Evolutionary conservation across 92 coral and sea anemone species (phyloP).

Genomic region (Hydrozoanthus gracilis): DNA sequence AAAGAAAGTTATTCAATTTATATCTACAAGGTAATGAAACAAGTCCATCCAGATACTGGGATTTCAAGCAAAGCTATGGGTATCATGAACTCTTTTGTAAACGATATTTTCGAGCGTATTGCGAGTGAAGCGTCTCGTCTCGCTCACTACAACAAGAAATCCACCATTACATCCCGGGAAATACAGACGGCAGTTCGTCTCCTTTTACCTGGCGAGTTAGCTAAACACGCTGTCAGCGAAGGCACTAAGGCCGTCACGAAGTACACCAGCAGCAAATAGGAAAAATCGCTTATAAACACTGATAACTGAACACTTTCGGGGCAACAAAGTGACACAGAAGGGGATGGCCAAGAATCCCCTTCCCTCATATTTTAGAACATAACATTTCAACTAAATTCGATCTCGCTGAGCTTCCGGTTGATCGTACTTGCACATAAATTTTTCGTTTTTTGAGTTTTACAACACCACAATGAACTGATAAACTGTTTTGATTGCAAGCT

Average conservation of each 20-base stretch:
- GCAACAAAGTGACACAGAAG: neutral
- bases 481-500: too few species aligned
- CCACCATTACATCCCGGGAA: conserved; percentile 36
- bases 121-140: conserved; percentile 41
- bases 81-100: conserved; percentile 40
- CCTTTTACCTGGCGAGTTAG: conserved; percentile 31
- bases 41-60: conserved; percentile 40
- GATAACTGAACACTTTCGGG: neutral
- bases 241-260: conserved; percentile 37
- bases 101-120: conserved; percentile 39
- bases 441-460: too few species aligned
- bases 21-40: conserved; percentile 41
- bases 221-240: conserved; percentile 43
- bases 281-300: neutral
- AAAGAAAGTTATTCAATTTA: conserved; percentile 36
- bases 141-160: conserved; percentile 43
- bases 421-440: neutral
- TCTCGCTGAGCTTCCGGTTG: neutral
- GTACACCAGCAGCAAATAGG: conserved; percentile 48
- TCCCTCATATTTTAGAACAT: neutral
- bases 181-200: conserved; percentile 49
- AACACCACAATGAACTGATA: too few species aligned
- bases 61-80: conserved; percentile 43
- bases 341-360: neutral
- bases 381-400: neutral